Conservation (phyloP, 2,888 invertebrate genomes). For the Drosophila robusta region DNA sequence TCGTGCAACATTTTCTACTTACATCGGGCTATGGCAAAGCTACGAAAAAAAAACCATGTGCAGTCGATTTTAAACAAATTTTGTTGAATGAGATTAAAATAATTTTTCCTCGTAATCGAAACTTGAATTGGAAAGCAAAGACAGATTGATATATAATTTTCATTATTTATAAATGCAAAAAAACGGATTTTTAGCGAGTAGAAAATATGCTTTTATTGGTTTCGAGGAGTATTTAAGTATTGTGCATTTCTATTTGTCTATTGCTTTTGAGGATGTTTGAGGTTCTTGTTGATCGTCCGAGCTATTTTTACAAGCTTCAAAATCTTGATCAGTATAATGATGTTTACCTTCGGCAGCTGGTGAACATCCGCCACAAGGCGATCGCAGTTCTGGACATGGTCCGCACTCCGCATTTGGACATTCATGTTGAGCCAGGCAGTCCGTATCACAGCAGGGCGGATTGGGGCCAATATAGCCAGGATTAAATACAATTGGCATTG, state of each 20-base stretch:
- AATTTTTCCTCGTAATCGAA: background rate
- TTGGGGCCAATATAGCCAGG: conserved; percentile 67
- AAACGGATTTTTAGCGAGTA: no score
- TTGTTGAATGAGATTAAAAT: background rate
- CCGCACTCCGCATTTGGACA: conserved; percentile 55
- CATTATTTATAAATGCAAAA: no score
- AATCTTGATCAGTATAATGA: background rate
- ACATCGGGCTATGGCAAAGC: background rate
- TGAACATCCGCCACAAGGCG: conserved; percentile 49
- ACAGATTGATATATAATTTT: background rate
- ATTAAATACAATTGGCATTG: conserved; percentile 62
- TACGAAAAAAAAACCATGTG: background rate
- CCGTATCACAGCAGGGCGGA: conserved; percentile 64
- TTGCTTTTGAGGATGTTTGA: background rate
- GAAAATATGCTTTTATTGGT: background rate
- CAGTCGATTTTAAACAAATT: background rate
- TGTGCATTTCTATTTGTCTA: no score
- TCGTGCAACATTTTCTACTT: no score
- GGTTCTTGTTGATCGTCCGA: background rate
- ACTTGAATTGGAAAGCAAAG: background rate
- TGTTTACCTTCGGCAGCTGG: conserved; percentile 3
- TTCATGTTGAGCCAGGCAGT: conserved; percentile 31
- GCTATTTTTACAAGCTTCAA: conserved; percentile 7
- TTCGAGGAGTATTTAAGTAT: background rate
- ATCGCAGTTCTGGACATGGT: conserved; percentile 46